phyloP scores from a whole-genome alignment of 2,113 vertebrate species.

The Gorsachius goisagi region DNA sequence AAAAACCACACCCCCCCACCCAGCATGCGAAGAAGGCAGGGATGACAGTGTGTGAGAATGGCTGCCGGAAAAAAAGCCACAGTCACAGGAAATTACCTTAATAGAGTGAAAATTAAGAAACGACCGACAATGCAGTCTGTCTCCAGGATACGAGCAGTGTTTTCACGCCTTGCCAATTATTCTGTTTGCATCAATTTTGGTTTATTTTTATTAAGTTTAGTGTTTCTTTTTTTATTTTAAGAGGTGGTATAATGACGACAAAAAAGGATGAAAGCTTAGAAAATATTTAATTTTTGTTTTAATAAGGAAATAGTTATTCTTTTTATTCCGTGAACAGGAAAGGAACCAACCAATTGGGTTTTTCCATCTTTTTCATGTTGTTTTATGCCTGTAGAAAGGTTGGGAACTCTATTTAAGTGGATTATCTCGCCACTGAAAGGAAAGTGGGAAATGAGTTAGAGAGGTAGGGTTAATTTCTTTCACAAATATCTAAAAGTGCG shows the following conservation, averaged over 20 bases:
- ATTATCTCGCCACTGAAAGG: conserved; percentile 46
- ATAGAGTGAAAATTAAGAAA: conserved; percentile 83
- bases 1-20: neutral
- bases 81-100: conserved; percentile 79
- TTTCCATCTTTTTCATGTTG: conserved; percentile 39
- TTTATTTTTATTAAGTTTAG: conserved; percentile 62
- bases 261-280: conserved; percentile 63
- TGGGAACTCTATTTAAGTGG: conserved; percentile 58
- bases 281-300: conserved; percentile 69
- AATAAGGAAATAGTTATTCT: conserved; percentile 60
- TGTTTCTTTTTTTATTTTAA: conserved; percentile 30
- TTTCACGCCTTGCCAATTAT: conserved; percentile 76
- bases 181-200: conserved; percentile 73
- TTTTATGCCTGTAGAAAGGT: conserved; percentile 60
- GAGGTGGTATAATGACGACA: conserved; percentile 43
- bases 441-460: conserved; percentile 50
- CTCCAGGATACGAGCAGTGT: conserved; percentile 69
- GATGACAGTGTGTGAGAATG: conserved; percentile 32
- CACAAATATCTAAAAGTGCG: neutral
- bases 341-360: neutral
- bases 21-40: neutral
- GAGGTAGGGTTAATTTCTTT: conserved; percentile 50
- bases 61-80: conserved; percentile 40
- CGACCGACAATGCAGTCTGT: conserved; percentile 41
- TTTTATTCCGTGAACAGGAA: conserved; percentile 33